Base-by-base conservation (phyloP, 2,888 invertebrate species). In the Noctua fimbriata region DNA sequence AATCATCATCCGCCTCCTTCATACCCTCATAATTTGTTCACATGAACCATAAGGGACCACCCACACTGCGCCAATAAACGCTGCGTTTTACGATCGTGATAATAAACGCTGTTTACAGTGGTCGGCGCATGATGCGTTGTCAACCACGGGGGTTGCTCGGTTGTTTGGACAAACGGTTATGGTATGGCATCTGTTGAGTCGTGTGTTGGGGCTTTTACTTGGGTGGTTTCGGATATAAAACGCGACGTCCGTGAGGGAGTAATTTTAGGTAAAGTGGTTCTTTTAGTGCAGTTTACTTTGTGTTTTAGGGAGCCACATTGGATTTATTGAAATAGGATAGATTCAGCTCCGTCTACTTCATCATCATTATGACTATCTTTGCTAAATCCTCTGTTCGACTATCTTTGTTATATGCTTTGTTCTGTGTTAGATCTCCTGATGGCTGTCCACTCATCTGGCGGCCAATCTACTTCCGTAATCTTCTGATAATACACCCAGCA, bases 21-120 rank as follows among this genome's bases (percentile, higher is more conserved):
- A 76, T 77, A 76, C 18, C 81, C 65, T 63, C 71, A 76, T n/a
- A 83, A 77, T 81, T 84, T 74, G 92, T 93, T 92, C 94, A 91
- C 92, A 92, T 92, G 93, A 90, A 89, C 88, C 77, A 72, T 93
- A 92, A 93, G 88, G 92, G 96, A 95, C 96, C 96, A 96, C 96
- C 96, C 96, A 95, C 94, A 95, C 92, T 89, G 95, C 85, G 91
- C 92, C 89, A 93, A 94, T 95, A 95, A 96, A 95, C 94, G 94
- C 93, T 55, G 89, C 93, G 94, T 94, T 95, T 96, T 95, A 96
- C 94, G 93, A 93, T 90, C 89, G 89, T 92, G 93, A 94, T 95
- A 95, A 95, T 96, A 96, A 95, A 95, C 92, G 92, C 91, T 95
- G 95, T 95, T 95, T 95, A 95, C 95, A 93, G 79, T 91, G 89